Evolutionary conservation across 2,888 invertebrate species (phyloP), one percentile per base, ranked within the genome.

Genomic region (Lepidocyrtoides sp.): DNA sequence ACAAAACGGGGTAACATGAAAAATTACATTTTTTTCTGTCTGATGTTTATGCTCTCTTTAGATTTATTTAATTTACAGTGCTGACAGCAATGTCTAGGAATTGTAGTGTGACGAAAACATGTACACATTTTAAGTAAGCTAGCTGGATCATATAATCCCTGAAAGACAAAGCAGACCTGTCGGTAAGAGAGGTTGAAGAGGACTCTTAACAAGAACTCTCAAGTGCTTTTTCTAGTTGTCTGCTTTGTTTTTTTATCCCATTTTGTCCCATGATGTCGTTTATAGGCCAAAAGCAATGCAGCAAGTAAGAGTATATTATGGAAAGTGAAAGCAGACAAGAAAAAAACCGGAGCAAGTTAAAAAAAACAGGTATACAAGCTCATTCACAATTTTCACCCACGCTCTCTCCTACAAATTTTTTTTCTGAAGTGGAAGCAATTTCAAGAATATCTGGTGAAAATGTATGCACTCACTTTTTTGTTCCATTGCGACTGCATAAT

Each of bases 101-200:
- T n/a, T n/a, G n/a, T n/a, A n/a, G n/a, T 69, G 41, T 69, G 20
- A 20, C 10, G 69, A 41, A 69, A 63, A n/a, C 32, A n/a, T 2
- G 41, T 41, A 41, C 41, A 32, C 32, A 66, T 66, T 66, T 66
- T 12, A 0, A 32, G 41, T 20, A 69, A 2, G 2, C 41, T n/a
- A n/a, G 41, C 41, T 69, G 41, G 20, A 69, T 69, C 69, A 69
- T 41, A 69, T 60, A 60, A 69, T 69, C 69, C 32, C 63, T 32
- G 17, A 69, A 69, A n/a, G 17, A 69, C 36, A 36, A 69, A 41
- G 41, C 2, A 41, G 41, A 41, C 29, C 17, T 20, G 20, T 0
- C 41, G 26, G 8, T 8, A 8, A 41, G 41, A 69, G 69, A 20
- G 41, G 69, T 69, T 69, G 69, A 69, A 69, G 69, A 41, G 69